Base-by-base conservation (phyloP, 2,113 vertebrate species). In the Nestor notabilis region DNA sequence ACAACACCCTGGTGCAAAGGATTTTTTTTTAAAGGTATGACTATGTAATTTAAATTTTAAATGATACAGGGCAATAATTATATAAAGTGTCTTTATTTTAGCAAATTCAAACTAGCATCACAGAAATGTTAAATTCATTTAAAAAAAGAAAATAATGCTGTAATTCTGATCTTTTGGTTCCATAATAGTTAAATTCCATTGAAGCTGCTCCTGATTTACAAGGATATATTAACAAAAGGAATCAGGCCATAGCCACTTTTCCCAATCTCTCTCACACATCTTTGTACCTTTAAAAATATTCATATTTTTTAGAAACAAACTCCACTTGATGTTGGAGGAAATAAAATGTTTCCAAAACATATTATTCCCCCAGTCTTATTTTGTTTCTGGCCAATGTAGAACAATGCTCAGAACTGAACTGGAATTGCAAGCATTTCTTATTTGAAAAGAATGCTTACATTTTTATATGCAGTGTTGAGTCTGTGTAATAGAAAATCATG, bases 311-410 rank as follows among this genome's bases (percentile, higher is more conserved):
- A 52, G 78, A 80, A 93, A 70, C 11, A 68, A 85, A 87, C 89
- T 96, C 83, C 85, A 92, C 35, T 93, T 81, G 52, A 89, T 52
- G 46, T 89, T 91, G n/a, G 35, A 93, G n/a, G 44, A 80, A 93
- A 84, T 78, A 68, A 84, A 93, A 93, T 76, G 83, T 97, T 97
- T 97, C 95, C 94, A 96, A 96, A 96, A 96, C 80, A 93, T 15
- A 46, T 71, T 86, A 90, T 71, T 83, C n/a, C n/a, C 35, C 35
- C 44, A 79, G 86, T 87, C 44, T 92, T 78, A 71, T 71, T 95
- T 96, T 96, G 46, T 95, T 97, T 97, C 89, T 7, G 0, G n/a
- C 28, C 87, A 63, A 92, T 69, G 80, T 82, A 95, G 80, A 95
- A 84, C 61, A 92, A 84, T 94, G 72, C 35, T 89, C 76, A 84